phyloP scores from a whole-genome alignment of 2,888 invertebrate species.

The Melipona bicolor region DNA sequence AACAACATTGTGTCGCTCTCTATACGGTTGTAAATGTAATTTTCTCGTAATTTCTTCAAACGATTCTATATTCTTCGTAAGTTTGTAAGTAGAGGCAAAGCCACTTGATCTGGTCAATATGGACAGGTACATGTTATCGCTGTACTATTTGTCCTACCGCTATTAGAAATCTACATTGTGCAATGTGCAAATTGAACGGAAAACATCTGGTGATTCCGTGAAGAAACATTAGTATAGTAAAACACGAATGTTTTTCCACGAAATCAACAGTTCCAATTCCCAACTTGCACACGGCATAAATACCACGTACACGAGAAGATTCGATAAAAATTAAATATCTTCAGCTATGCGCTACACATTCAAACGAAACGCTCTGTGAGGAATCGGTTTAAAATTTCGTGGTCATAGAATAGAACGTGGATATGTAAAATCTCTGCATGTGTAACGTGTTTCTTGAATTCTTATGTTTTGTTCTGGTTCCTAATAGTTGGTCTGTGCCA shows the following conservation, averaged over 20 bases:
- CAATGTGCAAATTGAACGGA: constrained; percentile 6
- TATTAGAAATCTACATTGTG: constrained; percentile 47
- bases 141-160: constrained; percentile 76
- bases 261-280: not conserved
- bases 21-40: constrained; percentile 11
- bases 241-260: not conserved
- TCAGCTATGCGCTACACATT: constrained; percentile 49
- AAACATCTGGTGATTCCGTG: not conserved
- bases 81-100: constrained; percentile 70
- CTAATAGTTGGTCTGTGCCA: constrained; percentile 56
- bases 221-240: not conserved
- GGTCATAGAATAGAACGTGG: constrained; percentile 67
- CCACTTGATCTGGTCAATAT: constrained; percentile 75
- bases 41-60: not conserved
- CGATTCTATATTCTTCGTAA: constrained; percentile 10
- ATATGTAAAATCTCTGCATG: constrained; percentile 72
- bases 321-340: constrained; percentile 30
- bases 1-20: not conserved
- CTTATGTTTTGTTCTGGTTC: constrained; percentile 1
- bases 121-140: constrained; percentile 79
- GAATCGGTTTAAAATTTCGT: constrained; percentile 47
- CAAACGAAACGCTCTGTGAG: constrained; percentile 36
- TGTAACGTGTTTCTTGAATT: constrained; percentile 42
- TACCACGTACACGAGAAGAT: constrained; percentile 11
- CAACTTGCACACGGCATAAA: constrained; percentile 5